A percentile compares a stretch with the other conserved stretches of the same genome.
phyloP scores from a whole-genome alignment of 2,113 vertebrate genomes.

The Aphyosemion australe region DNA sequence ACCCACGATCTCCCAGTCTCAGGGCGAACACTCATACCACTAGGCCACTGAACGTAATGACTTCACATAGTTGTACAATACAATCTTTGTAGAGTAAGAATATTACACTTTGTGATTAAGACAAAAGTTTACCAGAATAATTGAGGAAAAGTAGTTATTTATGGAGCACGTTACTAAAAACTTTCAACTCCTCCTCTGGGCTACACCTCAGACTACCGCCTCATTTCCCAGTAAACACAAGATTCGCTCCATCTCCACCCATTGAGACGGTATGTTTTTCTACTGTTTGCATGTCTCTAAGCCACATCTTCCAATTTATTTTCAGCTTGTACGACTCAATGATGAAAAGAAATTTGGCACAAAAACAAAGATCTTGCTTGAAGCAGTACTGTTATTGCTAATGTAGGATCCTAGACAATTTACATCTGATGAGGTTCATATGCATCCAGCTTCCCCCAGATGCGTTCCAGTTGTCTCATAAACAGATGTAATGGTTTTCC shows the following conservation, averaged over 20 bases:
- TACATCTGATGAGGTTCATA: constrained; percentile 21
- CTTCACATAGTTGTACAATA: too few species aligned
- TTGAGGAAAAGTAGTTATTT: too few species aligned
- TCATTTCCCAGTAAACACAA: constrained; percentile 18
- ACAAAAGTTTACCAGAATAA: too few species aligned
- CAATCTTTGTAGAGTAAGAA: too few species aligned
- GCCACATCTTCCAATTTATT: constrained; percentile 20
- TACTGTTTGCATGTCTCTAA: constrained; percentile 32
- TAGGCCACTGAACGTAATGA: too few species aligned
- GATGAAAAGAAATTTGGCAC: constrained; percentile 12
- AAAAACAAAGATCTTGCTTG: constrained; percentile 5
- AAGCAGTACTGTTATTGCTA: constrained; percentile 11
- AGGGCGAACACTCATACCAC: too few species aligned
- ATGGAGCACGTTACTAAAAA: too few species aligned
- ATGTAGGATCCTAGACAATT: not conserved
- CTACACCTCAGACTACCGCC: not conserved
- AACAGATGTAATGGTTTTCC: constrained; percentile 27
- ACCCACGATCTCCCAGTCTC: too few species aligned
- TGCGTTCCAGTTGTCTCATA: constrained; percentile 16
- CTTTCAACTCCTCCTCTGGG: too few species aligned
- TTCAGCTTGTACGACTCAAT: not conserved
- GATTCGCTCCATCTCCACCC: constrained; percentile 39
- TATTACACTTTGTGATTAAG: too few species aligned
- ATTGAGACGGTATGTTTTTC: constrained; percentile 24
- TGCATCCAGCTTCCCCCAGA: constrained; percentile 3